Conservation (phyloP, 1,140 invertebrate species). For the Pachyrhynchus sulphureomaculatus region DNA sequence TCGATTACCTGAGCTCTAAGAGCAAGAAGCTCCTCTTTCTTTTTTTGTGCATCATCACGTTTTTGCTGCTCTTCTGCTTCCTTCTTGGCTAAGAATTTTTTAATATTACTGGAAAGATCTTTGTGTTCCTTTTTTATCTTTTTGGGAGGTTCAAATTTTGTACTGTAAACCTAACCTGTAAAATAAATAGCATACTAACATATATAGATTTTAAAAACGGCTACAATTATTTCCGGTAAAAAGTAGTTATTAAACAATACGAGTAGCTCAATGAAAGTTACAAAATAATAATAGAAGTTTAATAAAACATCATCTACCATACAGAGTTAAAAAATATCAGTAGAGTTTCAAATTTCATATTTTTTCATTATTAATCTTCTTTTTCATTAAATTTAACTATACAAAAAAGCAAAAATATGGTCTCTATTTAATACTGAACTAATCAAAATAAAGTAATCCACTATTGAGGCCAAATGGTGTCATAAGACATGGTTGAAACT, state of each 20-base stretch:
- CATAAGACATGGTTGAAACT: slow-evolving; percentile 32
- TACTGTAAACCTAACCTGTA: slow-evolving; percentile 65
- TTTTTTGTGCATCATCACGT: slow-evolving; percentile 63
- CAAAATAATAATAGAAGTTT: no score
- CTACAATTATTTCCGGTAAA: not conserved
- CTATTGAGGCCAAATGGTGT: slow-evolving; percentile 10
- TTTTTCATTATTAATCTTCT: no score
- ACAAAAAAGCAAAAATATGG: no score
- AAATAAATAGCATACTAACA: slow-evolving; percentile 23
- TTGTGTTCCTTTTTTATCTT: slow-evolving; percentile 70
- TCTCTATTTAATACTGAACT: no score
- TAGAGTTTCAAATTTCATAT: no score
- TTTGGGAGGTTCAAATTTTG: slow-evolving; percentile 78
- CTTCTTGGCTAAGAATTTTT: slow-evolving; percentile 78
- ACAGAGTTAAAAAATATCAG: no score
- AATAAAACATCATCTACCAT: no score
- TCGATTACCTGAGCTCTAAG: slow-evolving; percentile 72
- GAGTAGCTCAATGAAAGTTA: no score
- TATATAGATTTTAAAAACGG: not conserved
- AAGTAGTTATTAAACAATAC: no score
- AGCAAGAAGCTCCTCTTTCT: slow-evolving; percentile 65
- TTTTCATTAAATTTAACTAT: no score
- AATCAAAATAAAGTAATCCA: slow-evolving; percentile 10
- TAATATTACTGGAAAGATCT: slow-evolving; percentile 72
- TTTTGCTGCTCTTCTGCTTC: slow-evolving; percentile 76